These are phyloP conservation scores for Neosilurus hyrtlii DNA, from an alignment of 2,797 vertebrate genomes.

Conservation along the genomic window DNA sequence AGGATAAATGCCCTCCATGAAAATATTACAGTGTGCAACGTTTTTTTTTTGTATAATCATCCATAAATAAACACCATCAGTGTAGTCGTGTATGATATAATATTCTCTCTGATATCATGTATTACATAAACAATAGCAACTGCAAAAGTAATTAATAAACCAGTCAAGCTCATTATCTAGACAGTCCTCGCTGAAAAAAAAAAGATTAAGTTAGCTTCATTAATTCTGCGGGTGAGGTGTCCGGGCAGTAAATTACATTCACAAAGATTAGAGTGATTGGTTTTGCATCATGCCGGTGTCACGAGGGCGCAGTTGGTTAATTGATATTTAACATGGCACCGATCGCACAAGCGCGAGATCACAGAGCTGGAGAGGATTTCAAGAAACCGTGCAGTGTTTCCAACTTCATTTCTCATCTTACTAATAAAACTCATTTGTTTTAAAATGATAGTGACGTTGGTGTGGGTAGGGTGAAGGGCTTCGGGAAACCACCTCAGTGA, in stretches of 20 bases:
- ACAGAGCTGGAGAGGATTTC: background rate
- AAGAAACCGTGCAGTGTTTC: background rate
- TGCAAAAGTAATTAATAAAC: background rate
- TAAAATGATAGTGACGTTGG: too few relatives aligned
- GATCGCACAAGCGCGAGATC: background rate
- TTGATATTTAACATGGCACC: background rate
- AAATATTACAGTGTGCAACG: too few relatives aligned
- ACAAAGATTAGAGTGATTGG: conserved; percentile 6
- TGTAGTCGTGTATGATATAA: background rate
- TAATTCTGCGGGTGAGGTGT: conserved; percentile 32
- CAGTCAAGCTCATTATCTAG: conserved; percentile 55
- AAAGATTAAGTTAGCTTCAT: conserved; percentile 59
- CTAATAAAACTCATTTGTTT: too few relatives aligned
- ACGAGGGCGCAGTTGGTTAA: background rate
- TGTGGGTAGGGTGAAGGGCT: too few relatives aligned
- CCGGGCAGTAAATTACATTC: conserved; percentile 26
- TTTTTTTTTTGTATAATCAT: background rate
- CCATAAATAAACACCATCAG: background rate
- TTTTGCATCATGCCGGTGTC: background rate
- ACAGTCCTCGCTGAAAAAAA: conserved; percentile 51
- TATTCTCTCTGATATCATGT: background rate
- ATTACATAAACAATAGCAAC: background rate
- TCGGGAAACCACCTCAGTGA: too few relatives aligned
- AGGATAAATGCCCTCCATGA: too few relatives aligned
- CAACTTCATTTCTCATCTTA: background rate